These are phyloP conservation scores for Hyperoplus lanceolatus DNA, from an alignment of 2,797 vertebrate genomes.

Conservation along the genomic window DNA sequence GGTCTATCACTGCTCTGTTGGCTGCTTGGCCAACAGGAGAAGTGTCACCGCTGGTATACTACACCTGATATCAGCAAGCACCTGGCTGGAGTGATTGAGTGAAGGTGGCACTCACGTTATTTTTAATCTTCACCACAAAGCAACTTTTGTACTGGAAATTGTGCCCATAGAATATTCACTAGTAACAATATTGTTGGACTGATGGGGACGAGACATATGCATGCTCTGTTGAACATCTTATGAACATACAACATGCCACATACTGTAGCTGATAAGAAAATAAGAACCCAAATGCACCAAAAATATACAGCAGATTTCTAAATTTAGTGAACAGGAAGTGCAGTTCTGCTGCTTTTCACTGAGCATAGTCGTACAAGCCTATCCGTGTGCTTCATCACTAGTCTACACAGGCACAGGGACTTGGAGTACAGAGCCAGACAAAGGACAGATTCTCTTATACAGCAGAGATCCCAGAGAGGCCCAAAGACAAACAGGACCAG, in stretches of 20 bases:
- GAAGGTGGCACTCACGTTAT: constrained; percentile 39
- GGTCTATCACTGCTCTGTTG: constrained; percentile 22
- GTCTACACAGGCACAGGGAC: constrained; percentile 66
- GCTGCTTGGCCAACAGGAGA: constrained; percentile 27
- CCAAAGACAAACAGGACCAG: constrained; percentile 61
- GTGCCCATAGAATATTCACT: constrained; percentile 20
- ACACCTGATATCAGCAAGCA: constrained; percentile 50
- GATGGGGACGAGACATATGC: not conserved
- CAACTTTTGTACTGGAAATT: constrained; percentile 34
- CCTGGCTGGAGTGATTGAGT: constrained; percentile 41
- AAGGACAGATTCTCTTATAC: constrained; percentile 68
- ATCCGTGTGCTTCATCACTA: constrained; percentile 71
- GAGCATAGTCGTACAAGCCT: constrained; percentile 16
- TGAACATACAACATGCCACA: not conserved
- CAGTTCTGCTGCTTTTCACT: constrained; percentile 29
- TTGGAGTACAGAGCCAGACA: constrained; percentile 62
- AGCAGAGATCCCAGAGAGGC: constrained; percentile 50
- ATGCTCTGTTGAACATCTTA: not conserved
- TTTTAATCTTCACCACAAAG: constrained; percentile 66
- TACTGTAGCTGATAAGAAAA: not conserved
- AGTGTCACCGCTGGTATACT: constrained; percentile 53
- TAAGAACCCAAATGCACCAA: not conserved
- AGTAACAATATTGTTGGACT: constrained; percentile 1
- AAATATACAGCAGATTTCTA: not conserved
- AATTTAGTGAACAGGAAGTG: constrained; percentile 10